Evolutionary conservation across 2,113 vertebrate genomes (phyloP).

Genomic region (Poecilia latipinna): DNA sequence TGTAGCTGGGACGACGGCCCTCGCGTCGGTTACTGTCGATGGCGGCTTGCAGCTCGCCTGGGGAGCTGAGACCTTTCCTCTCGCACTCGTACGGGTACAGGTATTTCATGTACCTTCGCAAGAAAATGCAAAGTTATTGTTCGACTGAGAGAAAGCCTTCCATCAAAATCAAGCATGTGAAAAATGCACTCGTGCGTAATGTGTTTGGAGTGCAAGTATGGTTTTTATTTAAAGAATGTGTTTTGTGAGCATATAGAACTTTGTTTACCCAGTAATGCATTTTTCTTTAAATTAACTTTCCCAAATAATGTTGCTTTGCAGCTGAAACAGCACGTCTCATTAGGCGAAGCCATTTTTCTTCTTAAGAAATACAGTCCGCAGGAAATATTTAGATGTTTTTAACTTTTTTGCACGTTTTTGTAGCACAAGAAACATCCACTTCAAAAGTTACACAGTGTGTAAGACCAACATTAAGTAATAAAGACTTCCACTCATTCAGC

Average conservation of each 20-base stretch:
- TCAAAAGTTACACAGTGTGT: too few relatives aligned
- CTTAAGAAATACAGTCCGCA: too few relatives aligned
- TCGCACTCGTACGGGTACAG: slow-evolving; percentile 97
- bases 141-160: not conserved
- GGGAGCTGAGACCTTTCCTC: slow-evolving; percentile 94
- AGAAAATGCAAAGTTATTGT: slow-evolving; percentile 9
- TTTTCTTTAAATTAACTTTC: not conserved
- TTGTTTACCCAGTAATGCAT: not conserved
- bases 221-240: not conserved
- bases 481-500: too few relatives aligned
- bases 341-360: too few relatives aligned
- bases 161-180: not conserved
- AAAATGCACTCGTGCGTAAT: not conserved
- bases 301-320: not conserved
- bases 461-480: too few relatives aligned
- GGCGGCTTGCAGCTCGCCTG: slow-evolving; percentile 93
- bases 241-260: not conserved
- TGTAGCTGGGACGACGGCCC: slow-evolving; percentile 94
- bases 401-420: too few relatives aligned
- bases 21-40: slow-evolving; percentile 97
- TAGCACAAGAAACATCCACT: too few relatives aligned
- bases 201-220: not conserved
- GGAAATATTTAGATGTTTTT: too few relatives aligned
- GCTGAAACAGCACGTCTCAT: not conserved
- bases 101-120: slow-evolving; percentile 91